A percentile compares a stretch with the other conserved stretches of the same genome.
These are phyloP conservation scores for Perdita meconis DNA, from an alignment of 2,888 invertebrate genomes.

Conservation along the genomic window DNA sequence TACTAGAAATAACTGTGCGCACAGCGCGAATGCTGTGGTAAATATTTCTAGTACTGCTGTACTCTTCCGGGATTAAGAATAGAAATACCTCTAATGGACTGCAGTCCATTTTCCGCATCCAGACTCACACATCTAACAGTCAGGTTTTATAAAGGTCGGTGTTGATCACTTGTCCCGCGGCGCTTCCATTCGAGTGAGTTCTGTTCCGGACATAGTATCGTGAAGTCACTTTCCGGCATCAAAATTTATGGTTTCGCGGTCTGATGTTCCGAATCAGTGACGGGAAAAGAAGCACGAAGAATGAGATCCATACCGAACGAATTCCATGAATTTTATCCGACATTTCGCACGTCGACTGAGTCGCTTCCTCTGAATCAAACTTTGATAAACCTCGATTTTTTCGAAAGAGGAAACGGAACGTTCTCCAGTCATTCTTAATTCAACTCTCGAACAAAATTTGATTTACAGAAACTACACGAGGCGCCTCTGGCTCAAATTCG, in stretches of 20 bases:
- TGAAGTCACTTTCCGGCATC: neutral
- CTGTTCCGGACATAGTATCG: no score
- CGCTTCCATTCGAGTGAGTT: neutral
- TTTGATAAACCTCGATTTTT: no score
- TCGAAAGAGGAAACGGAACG: no score
- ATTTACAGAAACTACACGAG: slow-evolving; percentile 23
- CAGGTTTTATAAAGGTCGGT: neutral
- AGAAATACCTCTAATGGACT: slow-evolving; percentile 3
- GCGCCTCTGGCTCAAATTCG: neutral
- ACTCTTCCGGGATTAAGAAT: slow-evolving; percentile 6
- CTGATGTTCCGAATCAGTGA: neutral
- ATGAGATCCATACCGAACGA: neutral
- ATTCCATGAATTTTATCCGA: neutral
- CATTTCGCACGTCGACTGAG: neutral
- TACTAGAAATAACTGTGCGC: no score
- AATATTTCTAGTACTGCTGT: no score
- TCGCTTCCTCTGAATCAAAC: neutral
- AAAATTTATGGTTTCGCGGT: slow-evolving; percentile 9
- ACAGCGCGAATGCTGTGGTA: no score
- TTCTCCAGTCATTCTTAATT: neutral
- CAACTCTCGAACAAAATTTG: neutral
- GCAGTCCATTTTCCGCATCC: slow-evolving; percentile 18
- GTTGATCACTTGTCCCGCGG: slow-evolving; percentile 20
- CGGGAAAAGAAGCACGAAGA: neutral
- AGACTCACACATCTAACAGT: slow-evolving; percentile 29